Base-by-base conservation (phyloP, 2,113 vertebrate species). In the Cephalopterus ornatus region DNA sequence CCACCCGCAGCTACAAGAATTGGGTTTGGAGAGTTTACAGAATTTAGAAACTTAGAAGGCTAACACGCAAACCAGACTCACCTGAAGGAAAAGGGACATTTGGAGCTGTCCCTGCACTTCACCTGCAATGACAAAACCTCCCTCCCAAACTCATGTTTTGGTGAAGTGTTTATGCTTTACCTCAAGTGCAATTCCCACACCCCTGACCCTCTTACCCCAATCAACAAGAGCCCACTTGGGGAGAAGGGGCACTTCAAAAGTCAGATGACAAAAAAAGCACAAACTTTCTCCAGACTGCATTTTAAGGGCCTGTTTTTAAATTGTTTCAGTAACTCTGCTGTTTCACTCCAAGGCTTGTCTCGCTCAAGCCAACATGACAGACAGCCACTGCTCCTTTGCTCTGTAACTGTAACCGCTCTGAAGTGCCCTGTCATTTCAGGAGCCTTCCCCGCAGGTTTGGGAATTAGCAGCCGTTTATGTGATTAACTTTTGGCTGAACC, bases 401-500 rank as follows among this genome's bases (percentile, higher is more conserved):
- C 30, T 42, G 37, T 3, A 46, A 35, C 35, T 14, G 37, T 3
- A 46, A 35, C 35, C 14, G n/a, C 23, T 78, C 53, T 27, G 11
- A 81, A 77, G 56, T 3, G 30, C 71, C 63, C 75, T 66, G 76
- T 37, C 77, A 28, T 44, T 72, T 53, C 87, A 65, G n/a, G 61
- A 74, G 85, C 5, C 78, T 47, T 76, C 92, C 74, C 75, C 0
- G 1, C 77, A 53, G 37, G 22, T 11, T 30, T 76, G 89, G 91
- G 80, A 88, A 72, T 93, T 55, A 76, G 35, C 33, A 49, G 52
- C 65, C 39, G 49, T 72, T 95, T 74, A 42, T 33, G 13, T 12
- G 10, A 87, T 61, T 65, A 55, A 91, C 80, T 85, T 55, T 17
- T 73, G 89, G 92, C 84, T 94, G 56, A 92, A 87, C 83, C 55